phyloP scores from a whole-genome alignment of 2,888 invertebrate species.

The Callimorpha dominula region DNA sequence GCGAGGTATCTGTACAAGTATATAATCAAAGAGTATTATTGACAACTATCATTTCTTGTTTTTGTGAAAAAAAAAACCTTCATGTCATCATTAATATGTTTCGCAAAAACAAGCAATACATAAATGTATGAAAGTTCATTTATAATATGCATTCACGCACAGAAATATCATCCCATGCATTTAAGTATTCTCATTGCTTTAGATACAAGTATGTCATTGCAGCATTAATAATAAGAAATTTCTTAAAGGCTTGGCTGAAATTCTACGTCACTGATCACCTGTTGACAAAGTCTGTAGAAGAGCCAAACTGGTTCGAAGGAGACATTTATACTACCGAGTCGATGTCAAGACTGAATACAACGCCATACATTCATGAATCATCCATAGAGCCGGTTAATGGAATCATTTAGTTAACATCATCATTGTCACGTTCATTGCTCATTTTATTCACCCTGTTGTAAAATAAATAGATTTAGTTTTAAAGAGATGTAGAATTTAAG shows the following conservation, averaged over 20 bases:
- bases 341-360: conserved; percentile 71
- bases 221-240: conserved; percentile 64
- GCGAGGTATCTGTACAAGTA: neutral
- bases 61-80: neutral
- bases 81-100: neutral
- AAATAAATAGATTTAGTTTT: conserved; percentile 64
- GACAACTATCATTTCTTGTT: neutral
- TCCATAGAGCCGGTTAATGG: conserved; percentile 83
- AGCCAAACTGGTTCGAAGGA: conserved; percentile 81
- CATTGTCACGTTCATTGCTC: conserved; percentile 59
- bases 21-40: neutral
- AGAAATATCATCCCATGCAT: conserved; percentile 21
- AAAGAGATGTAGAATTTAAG: conserved; percentile 65
- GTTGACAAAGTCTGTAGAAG: conserved; percentile 82
- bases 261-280: conserved; percentile 86
- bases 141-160: conserved; percentile 14
- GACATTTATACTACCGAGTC: conserved; percentile 77
- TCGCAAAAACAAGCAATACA: conserved; percentile 23
- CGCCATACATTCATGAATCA: conserved; percentile 76
- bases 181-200: conserved; percentile 5
- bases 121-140: conserved; percentile 16
- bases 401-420: conserved; percentile 75
- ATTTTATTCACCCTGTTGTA: conserved; percentile 70
- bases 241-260: conserved; percentile 86
- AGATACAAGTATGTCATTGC: conserved; percentile 24